These are phyloP conservation scores for Platichthys flesus DNA, from an alignment of 2,113 vertebrate species.

Conservation along the genomic window DNA sequence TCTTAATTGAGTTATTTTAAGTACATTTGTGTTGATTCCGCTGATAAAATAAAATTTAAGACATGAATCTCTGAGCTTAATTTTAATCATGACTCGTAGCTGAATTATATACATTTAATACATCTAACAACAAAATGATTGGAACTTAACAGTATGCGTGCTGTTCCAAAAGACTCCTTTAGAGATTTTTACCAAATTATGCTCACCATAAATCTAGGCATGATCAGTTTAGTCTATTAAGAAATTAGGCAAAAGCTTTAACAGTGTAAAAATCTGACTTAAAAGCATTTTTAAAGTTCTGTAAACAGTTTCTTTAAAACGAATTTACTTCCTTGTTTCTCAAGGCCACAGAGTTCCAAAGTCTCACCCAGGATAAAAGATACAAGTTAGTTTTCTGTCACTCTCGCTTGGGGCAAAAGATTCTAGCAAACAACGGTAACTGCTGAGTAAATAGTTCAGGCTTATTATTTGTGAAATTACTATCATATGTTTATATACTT, in stretches of 20 bases:
- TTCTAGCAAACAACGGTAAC: slow-evolving; percentile 38
- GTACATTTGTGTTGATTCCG: slow-evolving; percentile 1
- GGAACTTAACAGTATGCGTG: background rate
- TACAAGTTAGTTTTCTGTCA: slow-evolving; percentile 10
- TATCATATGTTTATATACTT: slow-evolving; percentile 28
- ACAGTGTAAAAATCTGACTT: background rate
- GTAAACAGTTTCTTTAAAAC: background rate
- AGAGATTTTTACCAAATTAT: background rate
- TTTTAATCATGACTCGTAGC: background rate
- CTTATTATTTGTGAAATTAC: slow-evolving; percentile 28
- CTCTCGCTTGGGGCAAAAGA: slow-evolving; percentile 14
- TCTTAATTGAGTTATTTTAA: background rate
- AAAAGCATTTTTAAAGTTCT: background rate
- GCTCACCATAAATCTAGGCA: background rate
- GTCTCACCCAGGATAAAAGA: background rate
- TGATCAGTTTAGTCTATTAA: background rate
- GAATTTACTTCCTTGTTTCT: slow-evolving; percentile 21
- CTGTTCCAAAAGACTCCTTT: background rate
- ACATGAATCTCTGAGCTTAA: background rate
- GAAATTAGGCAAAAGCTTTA: background rate
- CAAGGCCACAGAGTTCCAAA: slow-evolving; percentile 21
- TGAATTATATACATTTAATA: background rate
- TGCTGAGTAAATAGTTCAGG: slow-evolving; percentile 34
- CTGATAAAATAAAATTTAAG: slow-evolving; percentile 3
- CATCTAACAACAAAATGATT: background rate